Evolutionary conservation across 1,140 invertebrate species (phyloP).

Genomic region (Dendroctonus valens): DNA sequence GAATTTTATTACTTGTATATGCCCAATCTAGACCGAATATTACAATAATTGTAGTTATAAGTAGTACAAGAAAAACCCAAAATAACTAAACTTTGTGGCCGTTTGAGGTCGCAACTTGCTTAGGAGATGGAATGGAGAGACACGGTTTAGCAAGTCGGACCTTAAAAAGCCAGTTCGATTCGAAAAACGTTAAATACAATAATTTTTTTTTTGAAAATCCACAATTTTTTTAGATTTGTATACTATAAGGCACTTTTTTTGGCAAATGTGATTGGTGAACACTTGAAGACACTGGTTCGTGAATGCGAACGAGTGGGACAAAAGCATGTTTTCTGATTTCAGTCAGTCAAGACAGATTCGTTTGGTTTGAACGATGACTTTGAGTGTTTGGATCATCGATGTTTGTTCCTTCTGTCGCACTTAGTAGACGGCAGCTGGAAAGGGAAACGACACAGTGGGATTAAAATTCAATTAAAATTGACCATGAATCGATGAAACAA

Average conservation of each 20-base stretch:
- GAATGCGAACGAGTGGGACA: conserved; percentile 30
- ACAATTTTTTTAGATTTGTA: conserved; percentile 24
- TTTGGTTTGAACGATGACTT: background rate
- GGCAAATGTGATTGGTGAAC: conserved; percentile 37
- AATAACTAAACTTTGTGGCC: conserved; percentile 9
- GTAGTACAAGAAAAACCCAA: conserved; percentile 11
- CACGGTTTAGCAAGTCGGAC: conserved; percentile 13
- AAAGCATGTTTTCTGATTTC: conserved; percentile 35
- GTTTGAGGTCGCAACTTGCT: conserved; percentile 1
- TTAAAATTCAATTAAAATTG: too few relatives aligned
- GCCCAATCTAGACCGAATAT: conserved; percentile 21
- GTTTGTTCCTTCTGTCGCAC: conserved; percentile 28
- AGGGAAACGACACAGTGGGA: conserved; percentile 4
- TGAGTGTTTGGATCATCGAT: conserved; percentile 26
- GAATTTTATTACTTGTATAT: conserved; percentile 6
- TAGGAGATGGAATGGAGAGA: conserved; percentile 31
- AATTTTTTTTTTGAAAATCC: background rate
- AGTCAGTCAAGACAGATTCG: conserved; percentile 33
- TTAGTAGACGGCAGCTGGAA: conserved; percentile 47
- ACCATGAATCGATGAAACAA: too few relatives aligned
- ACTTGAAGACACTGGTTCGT: conserved; percentile 37
- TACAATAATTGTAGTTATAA: conserved; percentile 11
- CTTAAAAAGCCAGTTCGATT: conserved; percentile 1
- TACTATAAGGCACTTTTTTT: conserved; percentile 44
- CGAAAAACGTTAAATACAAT: conserved; percentile 9